Conservation (phyloP, 23 tunicate species). For the Clavelina lepadiformis region DNA sequence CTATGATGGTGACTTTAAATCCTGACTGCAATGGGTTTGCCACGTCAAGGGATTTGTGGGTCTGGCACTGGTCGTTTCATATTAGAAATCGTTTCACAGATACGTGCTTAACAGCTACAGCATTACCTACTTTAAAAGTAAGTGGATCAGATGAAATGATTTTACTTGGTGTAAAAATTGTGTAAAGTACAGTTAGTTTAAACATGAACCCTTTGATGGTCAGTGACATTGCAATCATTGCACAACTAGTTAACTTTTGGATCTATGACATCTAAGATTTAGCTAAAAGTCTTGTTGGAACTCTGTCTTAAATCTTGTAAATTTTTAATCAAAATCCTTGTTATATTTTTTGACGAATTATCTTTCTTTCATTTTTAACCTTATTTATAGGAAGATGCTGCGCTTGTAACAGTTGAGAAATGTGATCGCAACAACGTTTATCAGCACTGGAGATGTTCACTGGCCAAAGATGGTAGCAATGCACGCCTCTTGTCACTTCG, state of each 20-base stretch:
- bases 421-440: constrained; percentile 45
- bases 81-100: constrained; percentile 42
- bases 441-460: constrained; percentile 63
- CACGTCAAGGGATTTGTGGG: constrained; percentile 46
- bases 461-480: constrained; percentile 13
- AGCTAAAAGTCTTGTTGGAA: neutral
- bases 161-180: no score
- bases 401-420: constrained; percentile 20
- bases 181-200: no score
- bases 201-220: no score
- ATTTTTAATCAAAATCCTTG: neutral
- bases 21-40: constrained; percentile 20
- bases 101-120: constrained; percentile 64
- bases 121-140: constrained; percentile 54
- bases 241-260: neutral
- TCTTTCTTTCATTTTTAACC: neutral
- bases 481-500: constrained; percentile 45
- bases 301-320: neutral
- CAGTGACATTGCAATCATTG: neutral
- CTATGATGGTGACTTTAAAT: constrained; percentile 17
- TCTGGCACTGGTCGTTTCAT: constrained; percentile 89
- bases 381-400: constrained; percentile 35
- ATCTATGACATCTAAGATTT: neutral
- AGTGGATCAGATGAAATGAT: no score
- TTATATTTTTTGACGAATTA: no score